phyloP scores from a whole-genome alignment of 2,113 vertebrate genomes.

The Leuciscus idus region DNA sequence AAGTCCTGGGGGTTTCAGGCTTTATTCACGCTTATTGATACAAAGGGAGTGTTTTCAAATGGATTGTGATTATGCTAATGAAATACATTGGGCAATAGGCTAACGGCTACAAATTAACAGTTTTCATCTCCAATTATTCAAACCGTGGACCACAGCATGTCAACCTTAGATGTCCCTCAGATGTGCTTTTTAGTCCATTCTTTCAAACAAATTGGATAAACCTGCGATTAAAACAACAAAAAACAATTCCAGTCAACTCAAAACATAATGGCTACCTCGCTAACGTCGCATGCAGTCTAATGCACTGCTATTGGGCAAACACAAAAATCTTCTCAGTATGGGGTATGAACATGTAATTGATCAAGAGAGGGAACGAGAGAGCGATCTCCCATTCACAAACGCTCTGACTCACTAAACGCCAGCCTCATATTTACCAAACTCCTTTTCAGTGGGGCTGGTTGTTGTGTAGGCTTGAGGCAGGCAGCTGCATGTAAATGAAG shows the following conservation, averaged over 20 bases:
- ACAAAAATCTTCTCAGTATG: constrained; percentile 17
- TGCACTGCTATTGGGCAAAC: constrained; percentile 39
- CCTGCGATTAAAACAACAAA: not conserved
- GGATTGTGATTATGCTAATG: constrained; percentile 44
- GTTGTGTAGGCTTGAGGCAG: constrained; percentile 47
- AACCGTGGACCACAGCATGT: constrained; percentile 2
- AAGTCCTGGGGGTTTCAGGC: constrained; percentile 6
- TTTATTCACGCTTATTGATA: constrained; percentile 22
- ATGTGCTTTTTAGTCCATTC: not conserved
- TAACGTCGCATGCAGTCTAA: constrained; percentile 8
- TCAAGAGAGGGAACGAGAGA: not conserved
- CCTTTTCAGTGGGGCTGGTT: constrained; percentile 40
- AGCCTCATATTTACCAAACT: constrained; percentile 50
- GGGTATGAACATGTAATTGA: constrained; percentile 25
- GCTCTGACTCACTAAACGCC: constrained; percentile 35
- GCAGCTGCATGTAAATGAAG: constrained; percentile 56
- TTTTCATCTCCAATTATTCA: constrained; percentile 31
- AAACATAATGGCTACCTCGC: constrained; percentile 16
- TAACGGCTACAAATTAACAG: constrained; percentile 49
- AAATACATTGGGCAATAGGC: constrained; percentile 27
- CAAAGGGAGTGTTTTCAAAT: constrained; percentile 45
- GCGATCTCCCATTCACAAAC: constrained; percentile 36
- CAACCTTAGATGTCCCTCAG: constrained; percentile 8
- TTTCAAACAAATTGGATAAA: not conserved
- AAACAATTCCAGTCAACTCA: not conserved